phyloP scores from a whole-genome alignment of 2,113 vertebrate species.

The Psophia crepitans region DNA sequence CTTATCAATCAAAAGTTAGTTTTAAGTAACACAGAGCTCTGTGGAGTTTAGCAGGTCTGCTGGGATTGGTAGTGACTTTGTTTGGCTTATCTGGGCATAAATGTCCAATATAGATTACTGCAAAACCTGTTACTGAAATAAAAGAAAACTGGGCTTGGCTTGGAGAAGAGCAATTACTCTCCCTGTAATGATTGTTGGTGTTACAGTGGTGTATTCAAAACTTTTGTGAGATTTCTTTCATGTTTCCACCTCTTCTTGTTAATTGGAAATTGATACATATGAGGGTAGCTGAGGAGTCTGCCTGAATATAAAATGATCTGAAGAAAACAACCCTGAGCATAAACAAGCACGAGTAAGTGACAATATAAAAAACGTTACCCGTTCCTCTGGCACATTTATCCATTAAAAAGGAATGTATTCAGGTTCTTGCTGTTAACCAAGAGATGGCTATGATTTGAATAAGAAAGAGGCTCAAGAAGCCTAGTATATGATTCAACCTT shows the following conservation, averaged over 20 bases:
- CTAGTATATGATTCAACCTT: not conserved
- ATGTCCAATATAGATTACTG: not conserved
- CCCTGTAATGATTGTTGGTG: not conserved
- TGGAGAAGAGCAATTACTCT: not conserved
- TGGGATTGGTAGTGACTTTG: not conserved
- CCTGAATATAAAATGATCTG: constrained; percentile 15
- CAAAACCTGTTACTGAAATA: not conserved
- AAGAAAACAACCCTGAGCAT: constrained; percentile 17
- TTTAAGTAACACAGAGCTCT: not conserved
- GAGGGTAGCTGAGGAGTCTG: not conserved
- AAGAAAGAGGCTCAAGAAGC: not conserved
- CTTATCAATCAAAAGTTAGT: not conserved
- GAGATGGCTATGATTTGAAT: constrained; percentile 19
- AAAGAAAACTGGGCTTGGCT: not conserved
- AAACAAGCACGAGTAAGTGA: constrained; percentile 11
- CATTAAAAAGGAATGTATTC: constrained; percentile 17
- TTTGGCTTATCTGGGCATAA: not conserved
- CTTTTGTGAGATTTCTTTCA: not conserved
- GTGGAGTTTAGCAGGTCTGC: not conserved
- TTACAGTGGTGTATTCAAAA: not conserved
- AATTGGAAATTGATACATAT: constrained; percentile 30
- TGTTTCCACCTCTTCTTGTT: not conserved
- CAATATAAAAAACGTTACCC: not conserved
- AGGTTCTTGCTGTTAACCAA: constrained; percentile 7
- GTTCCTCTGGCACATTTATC: not conserved